A percentile compares a stretch with the other conserved stretches of the same genome.
phyloP scores from a whole-genome alignment of 2,113 vertebrate genomes.

The Prolemur simus region DNA sequence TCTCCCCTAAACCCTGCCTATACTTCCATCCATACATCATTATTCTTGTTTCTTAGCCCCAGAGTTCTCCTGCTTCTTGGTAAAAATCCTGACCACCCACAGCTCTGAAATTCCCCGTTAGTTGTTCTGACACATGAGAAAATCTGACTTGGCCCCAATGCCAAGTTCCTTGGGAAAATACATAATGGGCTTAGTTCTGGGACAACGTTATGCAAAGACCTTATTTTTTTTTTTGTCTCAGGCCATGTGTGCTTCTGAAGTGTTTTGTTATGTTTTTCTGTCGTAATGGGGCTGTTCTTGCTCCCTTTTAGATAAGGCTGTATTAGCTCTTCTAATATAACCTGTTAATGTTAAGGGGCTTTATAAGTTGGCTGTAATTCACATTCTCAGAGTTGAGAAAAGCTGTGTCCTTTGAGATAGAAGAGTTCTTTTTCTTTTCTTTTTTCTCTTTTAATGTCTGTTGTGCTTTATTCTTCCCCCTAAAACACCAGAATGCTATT shows the following conservation, averaged over 20 bases:
- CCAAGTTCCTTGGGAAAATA: conserved; percentile 49
- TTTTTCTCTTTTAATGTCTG: conserved; percentile 10
- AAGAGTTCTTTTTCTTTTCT: conserved; percentile 41
- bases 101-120: neutral
- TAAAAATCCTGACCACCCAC: neutral
- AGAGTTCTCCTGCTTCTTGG: conserved; percentile 16
- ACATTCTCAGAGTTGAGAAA: conserved; percentile 65
- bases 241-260: conserved; percentile 39
- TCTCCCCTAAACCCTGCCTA: fast-evolving
- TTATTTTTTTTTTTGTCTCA: conserved; percentile 74
- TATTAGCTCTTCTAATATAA: conserved; percentile 71
- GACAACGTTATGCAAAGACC: conserved; percentile 66
- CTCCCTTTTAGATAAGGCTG: conserved; percentile 64
- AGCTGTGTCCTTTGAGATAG: conserved; percentile 73
- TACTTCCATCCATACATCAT: neutral
- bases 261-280: conserved; percentile 43
- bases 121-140: neutral
- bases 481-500: conserved; percentile 40
- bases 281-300: conserved; percentile 44
- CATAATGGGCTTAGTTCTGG: conserved; percentile 44
- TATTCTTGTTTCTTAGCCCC: neutral
- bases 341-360: conserved; percentile 75
- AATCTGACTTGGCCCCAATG: conserved; percentile 36
- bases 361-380: conserved; percentile 68
- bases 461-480: neutral